Evolutionary conservation across 2,888 invertebrate species (phyloP), one percentile per base, ranked within the genome.

Genomic region (Ryuthela nishihirai): DNA sequence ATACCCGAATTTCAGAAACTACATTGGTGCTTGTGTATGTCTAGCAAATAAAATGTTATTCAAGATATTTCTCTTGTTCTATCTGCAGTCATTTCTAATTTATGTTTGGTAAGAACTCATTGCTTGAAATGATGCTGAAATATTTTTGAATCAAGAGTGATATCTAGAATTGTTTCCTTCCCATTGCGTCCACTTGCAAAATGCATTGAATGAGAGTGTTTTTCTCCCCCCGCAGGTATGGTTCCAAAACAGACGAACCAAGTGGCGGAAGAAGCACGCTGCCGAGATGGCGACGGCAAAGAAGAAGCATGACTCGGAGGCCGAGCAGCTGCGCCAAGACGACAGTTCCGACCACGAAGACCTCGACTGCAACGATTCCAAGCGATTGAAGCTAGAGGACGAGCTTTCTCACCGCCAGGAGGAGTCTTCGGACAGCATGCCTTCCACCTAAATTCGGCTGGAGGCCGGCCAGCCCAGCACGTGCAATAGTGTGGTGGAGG

Each of bases 201-300:
- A n/a, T n/a, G n/a, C n/a, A n/a, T 29, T 29, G n/a, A 29, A 29
- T 10, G n/a, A 29, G n/a, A 34, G n/a, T 7, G n/a, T 34, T 34
- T 34, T 7, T 10, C 10, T 32, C 32, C n/a, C 10, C 10, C 10
- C 18, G 40, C 84, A 98, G 98, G 98, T 99, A 64, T 99, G 98
- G 98, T 99, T 99, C 81, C 98, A 99, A 80, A 99, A 99, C 79
- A 83, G 98, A 75, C 83, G 98, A 75, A 99, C 98, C 70, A 99
- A 99, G 81, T 98, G 98, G 98, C 83, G 98, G 73, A 99, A 99
- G 84, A 93, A 93, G 78, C 95, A 97, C 80, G 95, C 95, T 18
- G 95, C 95, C 1, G 95, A 95, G 80, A 94, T 95, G 93, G 95
- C 95, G 65, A 92, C 95, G 36, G 95, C 94, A 7, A 93, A 93